Conservation (phyloP, 2,888 invertebrate genomes). For the Bibio marci region DNA sequence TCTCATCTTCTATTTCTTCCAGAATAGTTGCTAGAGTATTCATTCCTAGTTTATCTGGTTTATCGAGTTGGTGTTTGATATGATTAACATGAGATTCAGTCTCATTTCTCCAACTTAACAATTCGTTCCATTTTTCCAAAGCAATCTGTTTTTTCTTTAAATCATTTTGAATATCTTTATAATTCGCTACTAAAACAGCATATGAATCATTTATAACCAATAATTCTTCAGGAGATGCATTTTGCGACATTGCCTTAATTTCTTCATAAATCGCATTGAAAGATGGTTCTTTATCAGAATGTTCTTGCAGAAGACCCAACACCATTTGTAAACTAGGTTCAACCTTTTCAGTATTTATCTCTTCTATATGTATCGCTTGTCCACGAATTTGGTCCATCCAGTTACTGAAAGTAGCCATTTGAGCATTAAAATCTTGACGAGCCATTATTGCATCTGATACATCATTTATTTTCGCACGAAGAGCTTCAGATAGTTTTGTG, state of each 20-base stretch:
- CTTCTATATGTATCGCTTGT: constrained; percentile 59
- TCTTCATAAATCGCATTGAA: constrained; percentile 68
- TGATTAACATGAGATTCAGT: constrained; percentile 62
- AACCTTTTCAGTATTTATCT: constrained; percentile 65
- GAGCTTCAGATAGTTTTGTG: constrained; percentile 55
- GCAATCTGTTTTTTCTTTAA: constrained; percentile 55
- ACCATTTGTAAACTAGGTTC: constrained; percentile 61
- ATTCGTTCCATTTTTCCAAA: constrained; percentile 67
- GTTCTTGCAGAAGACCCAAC: constrained; percentile 67
- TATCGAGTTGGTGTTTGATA: constrained; percentile 62
- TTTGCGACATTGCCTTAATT: constrained; percentile 56
- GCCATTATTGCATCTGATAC: constrained; percentile 66
- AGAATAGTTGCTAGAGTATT: constrained; percentile 52
- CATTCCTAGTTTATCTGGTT: constrained; percentile 42
- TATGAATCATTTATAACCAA: constrained; percentile 57
- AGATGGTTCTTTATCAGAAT: constrained; percentile 62
- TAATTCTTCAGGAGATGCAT: constrained; percentile 56
- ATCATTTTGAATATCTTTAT: constrained; percentile 56
- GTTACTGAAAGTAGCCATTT: constrained; percentile 57
- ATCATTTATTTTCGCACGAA: constrained; percentile 57
- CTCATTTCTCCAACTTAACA: constrained; percentile 66
- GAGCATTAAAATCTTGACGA: constrained; percentile 68
- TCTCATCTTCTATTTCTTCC: constrained; percentile 49
- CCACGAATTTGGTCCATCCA: constrained; percentile 61
- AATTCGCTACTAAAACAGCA: constrained; percentile 55